A percentile compares a stretch with the other conserved stretches of the same genome.
Evolutionary conservation across 2,888 invertebrate species (phyloP).

Genomic region (Troglohyphantes excavatus): DNA sequence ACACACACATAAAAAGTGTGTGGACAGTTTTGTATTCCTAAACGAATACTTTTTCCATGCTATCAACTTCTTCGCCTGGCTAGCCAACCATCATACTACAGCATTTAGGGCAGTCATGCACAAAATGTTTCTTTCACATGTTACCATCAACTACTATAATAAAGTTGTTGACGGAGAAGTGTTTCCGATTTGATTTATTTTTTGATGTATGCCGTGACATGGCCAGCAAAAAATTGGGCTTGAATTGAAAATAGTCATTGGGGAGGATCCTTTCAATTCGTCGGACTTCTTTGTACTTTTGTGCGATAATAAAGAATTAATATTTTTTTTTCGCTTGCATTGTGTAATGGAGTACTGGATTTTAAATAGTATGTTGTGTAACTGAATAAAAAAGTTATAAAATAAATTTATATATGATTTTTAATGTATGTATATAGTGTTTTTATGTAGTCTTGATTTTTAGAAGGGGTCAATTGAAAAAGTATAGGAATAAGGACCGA

Average conservation of each 20-base stretch:
- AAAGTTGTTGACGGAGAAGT: conserved; percentile 65
- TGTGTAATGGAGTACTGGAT: too few relatives aligned
- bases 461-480: too few relatives aligned
- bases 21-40: conserved; percentile 71
- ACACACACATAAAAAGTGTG: conserved; percentile 41
- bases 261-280: neutral
- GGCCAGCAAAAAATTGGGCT: neutral
- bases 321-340: too few relatives aligned
- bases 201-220: neutral
- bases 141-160: conserved; percentile 68
- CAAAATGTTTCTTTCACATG: conserved; percentile 64
- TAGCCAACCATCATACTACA: conserved; percentile 71
- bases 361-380: too few relatives aligned
- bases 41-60: conserved; percentile 60
- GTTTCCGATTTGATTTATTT: conserved; percentile 69
- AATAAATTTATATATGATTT: too few relatives aligned
- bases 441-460: too few relatives aligned
- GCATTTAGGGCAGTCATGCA: conserved; percentile 68
- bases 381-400: too few relatives aligned
- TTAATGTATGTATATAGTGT: too few relatives aligned
- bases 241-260: neutral
- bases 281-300: neutral
- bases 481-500: too few relatives aligned
- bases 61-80: conserved; percentile 68
- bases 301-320: too few relatives aligned